Evolutionary conservation across 2,888 invertebrate species (phyloP), one percentile per base, ranked within the genome.

Genomic region (Myathropa florea): DNA sequence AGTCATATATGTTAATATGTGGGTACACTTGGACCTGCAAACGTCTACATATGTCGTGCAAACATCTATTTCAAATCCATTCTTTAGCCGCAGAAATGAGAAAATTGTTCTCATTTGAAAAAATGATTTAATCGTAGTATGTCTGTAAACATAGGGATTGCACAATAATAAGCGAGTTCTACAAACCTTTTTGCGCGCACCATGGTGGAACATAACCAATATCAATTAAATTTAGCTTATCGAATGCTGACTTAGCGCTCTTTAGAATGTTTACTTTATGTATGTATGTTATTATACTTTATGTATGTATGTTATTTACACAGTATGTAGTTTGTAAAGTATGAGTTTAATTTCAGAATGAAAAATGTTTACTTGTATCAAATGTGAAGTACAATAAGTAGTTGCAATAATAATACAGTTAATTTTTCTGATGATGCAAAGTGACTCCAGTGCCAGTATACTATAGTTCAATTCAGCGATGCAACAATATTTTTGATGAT

Each of bases 151-250:
- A 71, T 23, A 30, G 24, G 30, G 28, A 61, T 59, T 30, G 39
- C 59, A 67, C 53, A 55, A 18, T 72, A 53, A 61, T 65, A 55
- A 73, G 24, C 21, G 64, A 63, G 57, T 61, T 24, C 24, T 57
- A 57, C 59, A 79, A 75, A 39, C 24, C 36, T 23, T 75, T 65
- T 78, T 65, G 53, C 68, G 64, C 14, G 64, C 57, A 26, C 23
- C 33, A 23, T 23, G 33, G 73, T 63, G 64, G 28, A 53, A 60
- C 80, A 75, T 60, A 75, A 70, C 70, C 64, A 80, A 80, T 71
- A 83, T 70, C 73, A 83, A 83, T 79, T 83, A 83, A 83, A 73
- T 73, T 53, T 64, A 60, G 79, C 79, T 83, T 83, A 83, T 70
- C 53, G 61, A 73, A 39, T 73, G 59, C 28, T 23, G 63, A 28